Percentiles rank a stretch among this genome's conserved stretches.
Evolutionary conservation across 2,797 vertebrate species (phyloP).

Genomic region (Takifugu rubripes): DNA sequence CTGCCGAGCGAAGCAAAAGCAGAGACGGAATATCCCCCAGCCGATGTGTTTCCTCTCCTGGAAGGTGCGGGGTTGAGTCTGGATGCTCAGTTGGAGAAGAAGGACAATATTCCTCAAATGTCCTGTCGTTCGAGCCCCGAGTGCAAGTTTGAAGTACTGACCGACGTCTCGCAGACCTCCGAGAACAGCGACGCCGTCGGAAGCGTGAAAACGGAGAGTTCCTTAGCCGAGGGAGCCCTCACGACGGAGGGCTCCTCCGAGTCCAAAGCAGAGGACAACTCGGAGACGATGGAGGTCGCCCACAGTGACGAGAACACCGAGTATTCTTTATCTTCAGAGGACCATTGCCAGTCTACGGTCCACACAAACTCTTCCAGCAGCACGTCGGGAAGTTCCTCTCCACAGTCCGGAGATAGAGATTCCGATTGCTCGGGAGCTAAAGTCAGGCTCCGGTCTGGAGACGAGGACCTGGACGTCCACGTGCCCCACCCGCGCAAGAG

Average conservation of each 20-base stretch:
- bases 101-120: conserved; percentile 14
- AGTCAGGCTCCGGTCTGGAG: conserved; percentile 79
- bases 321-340: conserved; percentile 48
- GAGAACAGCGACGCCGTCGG: conserved; percentile 27
- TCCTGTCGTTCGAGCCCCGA: conserved; percentile 44
- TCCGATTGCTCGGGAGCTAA: conserved; percentile 79
- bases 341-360: conserved; percentile 58
- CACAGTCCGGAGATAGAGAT: conserved; percentile 81
- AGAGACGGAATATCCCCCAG: conserved; percentile 42
- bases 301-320: conserved; percentile 78
- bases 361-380: conserved; percentile 72
- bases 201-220: conserved; percentile 15
- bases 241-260: conserved; percentile 36
- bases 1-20: conserved; percentile 27
- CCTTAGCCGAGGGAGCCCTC: conserved; percentile 20
- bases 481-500: conserved; percentile 93
- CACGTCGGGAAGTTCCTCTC: conserved; percentile 75
- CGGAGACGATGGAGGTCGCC: conserved; percentile 64
- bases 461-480: conserved; percentile 87
- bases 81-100: conserved; percentile 50
- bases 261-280: conserved; percentile 33
- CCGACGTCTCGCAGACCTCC: conserved; percentile 26
- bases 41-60: conserved; percentile 33
- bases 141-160: conserved; percentile 44
- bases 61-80: conserved; percentile 28